phyloP scores from a whole-genome alignment of 2,113 vertebrate genomes.

The Lophochroa leadbeateri region DNA sequence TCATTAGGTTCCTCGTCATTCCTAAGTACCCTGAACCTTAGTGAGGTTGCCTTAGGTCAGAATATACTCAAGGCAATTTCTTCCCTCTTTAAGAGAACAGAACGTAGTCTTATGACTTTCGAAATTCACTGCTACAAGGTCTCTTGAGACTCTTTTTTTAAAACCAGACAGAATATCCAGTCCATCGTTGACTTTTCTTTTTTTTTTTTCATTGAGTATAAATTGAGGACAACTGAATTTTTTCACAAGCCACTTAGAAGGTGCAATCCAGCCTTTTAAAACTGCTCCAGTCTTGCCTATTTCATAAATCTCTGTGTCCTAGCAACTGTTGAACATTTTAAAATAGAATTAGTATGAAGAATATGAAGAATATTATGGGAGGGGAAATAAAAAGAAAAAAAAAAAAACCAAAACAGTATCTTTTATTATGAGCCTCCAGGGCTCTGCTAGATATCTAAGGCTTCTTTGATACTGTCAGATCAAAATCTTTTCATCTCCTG shows the following conservation, averaged over 20 bases:
- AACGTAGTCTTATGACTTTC: not conserved
- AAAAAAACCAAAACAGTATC: not conserved
- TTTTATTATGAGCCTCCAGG: not conserved
- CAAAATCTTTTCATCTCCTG: conserved; percentile 38
- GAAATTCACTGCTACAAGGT: not conserved
- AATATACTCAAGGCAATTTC: not conserved
- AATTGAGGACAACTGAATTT: not conserved
- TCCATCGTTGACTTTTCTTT: not conserved
- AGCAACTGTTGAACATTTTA: not conserved
- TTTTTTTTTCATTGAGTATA: not conserved
- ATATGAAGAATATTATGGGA: not conserved
- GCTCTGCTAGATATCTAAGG: not conserved
- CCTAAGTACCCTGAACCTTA: not conserved
- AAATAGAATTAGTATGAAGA: not conserved
- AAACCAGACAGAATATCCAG: not conserved
- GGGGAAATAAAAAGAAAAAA: not conserved
- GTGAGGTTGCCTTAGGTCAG: not conserved
- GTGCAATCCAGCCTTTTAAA: not conserved
- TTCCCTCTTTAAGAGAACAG: not conserved
- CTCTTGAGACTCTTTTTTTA: not conserved
- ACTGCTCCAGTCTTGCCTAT: not conserved
- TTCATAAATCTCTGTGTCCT: not conserved
- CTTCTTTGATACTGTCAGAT: conserved; percentile 19
- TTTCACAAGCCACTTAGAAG: not conserved
- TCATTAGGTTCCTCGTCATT: not conserved